Base-by-base conservation (phyloP, 2,797 vertebrate genomes). In the Pipistrellus pygmaeus region DNA sequence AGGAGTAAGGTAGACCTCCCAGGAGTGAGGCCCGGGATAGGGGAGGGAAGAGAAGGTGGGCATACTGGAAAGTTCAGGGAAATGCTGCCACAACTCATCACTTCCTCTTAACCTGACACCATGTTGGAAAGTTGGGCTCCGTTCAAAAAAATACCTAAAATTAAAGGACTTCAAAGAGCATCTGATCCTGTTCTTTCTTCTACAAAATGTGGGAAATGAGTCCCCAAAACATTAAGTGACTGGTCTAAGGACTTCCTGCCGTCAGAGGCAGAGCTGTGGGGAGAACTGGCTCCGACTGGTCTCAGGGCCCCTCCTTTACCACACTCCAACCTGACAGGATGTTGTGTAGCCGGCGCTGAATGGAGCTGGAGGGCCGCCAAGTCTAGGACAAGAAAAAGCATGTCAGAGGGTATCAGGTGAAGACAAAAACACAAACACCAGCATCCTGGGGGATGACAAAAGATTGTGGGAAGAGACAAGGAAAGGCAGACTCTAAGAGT, bases 331-430 rank as follows among this genome's bases (percentile, higher is more conserved):
- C 76, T n/a, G 48, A 78, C 8, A 72, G 71, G 66, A 78, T 27
- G 21, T 21, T 6, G 23, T 51, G 46, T 17, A 15, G 76, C 64
- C 57, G 35, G 48, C 4, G 60, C 35, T 6, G 21, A 48, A 17
- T 1, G 4, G 32, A 68, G 57, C 51, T 91, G 78, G 77, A 72
- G 76, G 46, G 44, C 35, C 25, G 71, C 91, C 48, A 88, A n/a
- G n/a, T 41, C 75, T 38, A 57, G 76, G 78, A 89, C 25, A 44
- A 53, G 76, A 38, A 46, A 64, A 64, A 60, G 32, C 60, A 6
- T 35, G 32, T 73, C 60, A 66, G 91, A 73, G 83, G 76, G 41
- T 21, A 55, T 72, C 92, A 78, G 82, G 64, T 86, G 69, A 77
- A 83, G 73, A 92, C 86, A 27, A 18, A 71, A 71, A 46, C 38